phyloP scores from a whole-genome alignment of 2,113 vertebrate genomes.

The Petromus typicus region DNA sequence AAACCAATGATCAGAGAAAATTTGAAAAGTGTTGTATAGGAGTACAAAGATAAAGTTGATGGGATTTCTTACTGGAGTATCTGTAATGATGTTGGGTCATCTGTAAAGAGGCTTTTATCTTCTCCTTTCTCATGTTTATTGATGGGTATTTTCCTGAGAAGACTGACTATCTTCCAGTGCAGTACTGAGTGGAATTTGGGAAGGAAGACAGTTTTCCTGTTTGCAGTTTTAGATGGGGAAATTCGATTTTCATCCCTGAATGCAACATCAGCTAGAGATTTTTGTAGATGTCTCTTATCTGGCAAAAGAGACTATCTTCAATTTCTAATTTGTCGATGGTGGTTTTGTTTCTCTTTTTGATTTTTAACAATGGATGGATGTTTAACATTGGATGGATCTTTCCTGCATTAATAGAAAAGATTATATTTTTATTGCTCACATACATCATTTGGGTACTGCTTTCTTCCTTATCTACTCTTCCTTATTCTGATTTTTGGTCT shows the following conservation, averaged over 20 bases:
- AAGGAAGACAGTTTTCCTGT: background rate
- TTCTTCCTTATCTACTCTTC: background rate
- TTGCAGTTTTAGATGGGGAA: background rate
- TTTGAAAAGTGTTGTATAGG: background rate
- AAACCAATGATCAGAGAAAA: background rate
- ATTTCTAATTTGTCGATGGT: background rate
- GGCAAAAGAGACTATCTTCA: background rate
- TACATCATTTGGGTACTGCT: background rate
- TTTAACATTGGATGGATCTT: background rate
- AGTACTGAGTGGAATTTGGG: background rate
- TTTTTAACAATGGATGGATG: background rate
- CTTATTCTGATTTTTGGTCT: background rate
- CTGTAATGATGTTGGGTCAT: background rate
- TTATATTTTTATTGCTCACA: background rate
- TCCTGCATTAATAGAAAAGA: background rate
- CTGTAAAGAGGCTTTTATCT: too few species aligned
- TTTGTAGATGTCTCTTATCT: background rate
- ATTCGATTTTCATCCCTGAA: background rate
- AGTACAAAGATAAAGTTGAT: background rate
- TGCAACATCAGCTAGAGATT: background rate
- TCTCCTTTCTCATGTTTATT: background rate
- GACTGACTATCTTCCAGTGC: background rate
- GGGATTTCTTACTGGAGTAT: background rate
- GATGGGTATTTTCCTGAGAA: background rate
- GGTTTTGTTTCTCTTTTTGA: background rate